Evolutionary conservation across 2,797 vertebrate species (phyloP).

Genomic region (Myiotriccus ornatus): DNA sequence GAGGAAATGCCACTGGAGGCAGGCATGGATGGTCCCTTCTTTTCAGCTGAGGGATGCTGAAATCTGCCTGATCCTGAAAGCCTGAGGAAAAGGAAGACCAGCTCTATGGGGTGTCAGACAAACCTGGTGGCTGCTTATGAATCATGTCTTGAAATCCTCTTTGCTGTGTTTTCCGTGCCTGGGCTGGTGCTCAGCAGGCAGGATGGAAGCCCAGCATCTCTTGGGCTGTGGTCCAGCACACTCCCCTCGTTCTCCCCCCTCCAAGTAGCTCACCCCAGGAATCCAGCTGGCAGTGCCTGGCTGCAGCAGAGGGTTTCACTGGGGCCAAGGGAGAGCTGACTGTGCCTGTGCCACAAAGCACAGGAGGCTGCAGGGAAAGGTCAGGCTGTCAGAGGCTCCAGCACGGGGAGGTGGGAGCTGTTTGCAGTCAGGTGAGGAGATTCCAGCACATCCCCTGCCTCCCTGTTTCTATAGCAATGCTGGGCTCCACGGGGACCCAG

Average conservation of each 20-base stretch:
- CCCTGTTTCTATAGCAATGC: constrained; percentile 3
- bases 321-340: neutral
- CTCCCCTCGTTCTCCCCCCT: neutral
- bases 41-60: neutral
- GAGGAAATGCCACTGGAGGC: neutral
- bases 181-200: neutral
- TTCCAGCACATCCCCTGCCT: neutral
- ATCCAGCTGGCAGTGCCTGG: neutral
- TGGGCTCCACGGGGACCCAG: neutral
- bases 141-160: neutral
- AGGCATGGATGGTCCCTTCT: neutral
- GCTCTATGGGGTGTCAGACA: neutral
- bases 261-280: neutral
- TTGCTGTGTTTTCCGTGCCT: neutral
- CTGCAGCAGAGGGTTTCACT: neutral
- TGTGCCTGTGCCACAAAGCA: neutral
- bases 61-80: neutral
- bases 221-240: neutral
- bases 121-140: neutral
- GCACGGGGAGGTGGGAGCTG: neutral
- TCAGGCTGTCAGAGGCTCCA: neutral
- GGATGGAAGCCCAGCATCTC: neutral
- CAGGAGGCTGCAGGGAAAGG: neutral
- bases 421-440: neutral
- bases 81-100: neutral